These are phyloP conservation scores for Heliconius hewitsoni DNA, from an alignment of 1,140 invertebrate species.

Conservation along the genomic window DNA sequence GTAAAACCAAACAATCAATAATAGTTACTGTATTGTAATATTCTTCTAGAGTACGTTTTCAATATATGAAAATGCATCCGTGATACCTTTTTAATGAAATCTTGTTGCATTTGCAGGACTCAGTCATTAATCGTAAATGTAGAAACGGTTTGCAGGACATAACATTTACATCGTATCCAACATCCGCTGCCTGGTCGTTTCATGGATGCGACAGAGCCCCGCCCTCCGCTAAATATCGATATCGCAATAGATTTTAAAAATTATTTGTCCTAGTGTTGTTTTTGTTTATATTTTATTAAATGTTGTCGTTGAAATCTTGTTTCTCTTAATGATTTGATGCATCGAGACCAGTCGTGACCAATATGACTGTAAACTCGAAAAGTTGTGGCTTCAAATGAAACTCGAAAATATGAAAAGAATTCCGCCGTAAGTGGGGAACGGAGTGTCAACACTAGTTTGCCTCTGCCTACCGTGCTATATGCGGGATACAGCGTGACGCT, in stretches of 20 bases:
- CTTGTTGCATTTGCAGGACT: background rate
- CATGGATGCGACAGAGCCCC: constrained; percentile 45
- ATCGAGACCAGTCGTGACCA: too few species aligned
- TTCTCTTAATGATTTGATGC: background rate
- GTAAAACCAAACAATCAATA: background rate
- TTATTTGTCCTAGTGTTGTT: background rate
- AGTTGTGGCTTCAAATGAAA: too few species aligned
- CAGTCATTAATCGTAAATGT: constrained; percentile 39
- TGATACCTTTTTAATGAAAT: background rate
- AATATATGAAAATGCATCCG: background rate
- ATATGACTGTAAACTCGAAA: too few species aligned
- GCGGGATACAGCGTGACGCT: too few species aligned
- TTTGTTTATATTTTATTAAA: constrained; percentile 6
- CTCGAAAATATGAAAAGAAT: too few species aligned
- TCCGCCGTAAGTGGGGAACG: too few species aligned
- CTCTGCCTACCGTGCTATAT: too few species aligned
- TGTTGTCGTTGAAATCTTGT: background rate
- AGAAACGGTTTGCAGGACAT: constrained; percentile 72
- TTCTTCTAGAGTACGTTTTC: too few species aligned
- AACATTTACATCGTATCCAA: constrained; percentile 60
- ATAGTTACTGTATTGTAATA: too few species aligned
- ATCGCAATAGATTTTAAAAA: constrained; percentile 21
- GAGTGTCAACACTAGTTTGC: too few species aligned
- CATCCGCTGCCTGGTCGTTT: constrained; percentile 66
- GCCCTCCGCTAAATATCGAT: background rate